Percentiles rank a stretch among this genome's conserved stretches.
phyloP scores from a whole-genome alignment of 2,888 invertebrate species.

The Danaus chrysippus region DNA sequence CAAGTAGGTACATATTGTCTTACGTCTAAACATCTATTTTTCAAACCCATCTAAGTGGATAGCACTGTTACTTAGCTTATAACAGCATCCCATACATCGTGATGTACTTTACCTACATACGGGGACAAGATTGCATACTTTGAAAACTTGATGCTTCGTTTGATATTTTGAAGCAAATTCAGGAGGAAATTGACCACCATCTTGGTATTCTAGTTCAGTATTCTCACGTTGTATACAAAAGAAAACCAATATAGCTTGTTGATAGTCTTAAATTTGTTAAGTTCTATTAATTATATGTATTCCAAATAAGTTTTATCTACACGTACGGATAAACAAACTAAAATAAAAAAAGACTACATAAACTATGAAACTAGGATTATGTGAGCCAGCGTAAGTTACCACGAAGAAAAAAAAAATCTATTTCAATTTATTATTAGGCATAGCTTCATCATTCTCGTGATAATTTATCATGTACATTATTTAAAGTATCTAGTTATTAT shows the following conservation, averaged over 20 bases:
- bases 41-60: constrained; percentile 18
- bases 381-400: not conserved
- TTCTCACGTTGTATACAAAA: no score
- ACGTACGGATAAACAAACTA: no score
- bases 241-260: no score
- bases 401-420: not conserved
- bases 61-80: constrained; percentile 17
- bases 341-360: no score
- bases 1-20: constrained; percentile 7
- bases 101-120: constrained; percentile 34
- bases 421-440: constrained; percentile 5
- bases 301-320: no score
- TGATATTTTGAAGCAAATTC: not conserved
- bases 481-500: constrained; percentile 7
- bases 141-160: constrained; percentile 21
- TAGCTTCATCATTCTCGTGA: constrained; percentile 5
- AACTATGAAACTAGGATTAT: not conserved
- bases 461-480: constrained; percentile 8
- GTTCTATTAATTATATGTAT: no score
- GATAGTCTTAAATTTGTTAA: no score
- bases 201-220: not conserved
- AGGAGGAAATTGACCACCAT: not conserved
- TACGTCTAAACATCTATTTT: constrained; percentile 1
- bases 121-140: constrained; percentile 28
- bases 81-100: constrained; percentile 30